Percentiles rank a stretch among this genome's conserved stretches.
Conservation (phyloP, 2,888 invertebrate genomes). For the Nymphalis c-album region DNA sequence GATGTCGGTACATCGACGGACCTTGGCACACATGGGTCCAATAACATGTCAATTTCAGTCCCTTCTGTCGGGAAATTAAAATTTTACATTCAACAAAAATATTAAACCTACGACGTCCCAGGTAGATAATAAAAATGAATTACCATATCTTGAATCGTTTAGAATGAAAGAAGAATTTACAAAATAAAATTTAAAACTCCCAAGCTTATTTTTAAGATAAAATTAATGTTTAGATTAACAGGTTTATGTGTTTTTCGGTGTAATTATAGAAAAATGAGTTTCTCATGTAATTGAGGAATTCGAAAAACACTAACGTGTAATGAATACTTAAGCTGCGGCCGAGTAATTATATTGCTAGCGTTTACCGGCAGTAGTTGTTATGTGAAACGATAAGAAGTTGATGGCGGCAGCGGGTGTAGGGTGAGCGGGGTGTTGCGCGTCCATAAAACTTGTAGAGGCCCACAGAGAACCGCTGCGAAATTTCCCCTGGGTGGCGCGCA, state of each 20-base stretch:
- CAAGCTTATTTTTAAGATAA: background rate
- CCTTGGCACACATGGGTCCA: constrained; percentile 57
- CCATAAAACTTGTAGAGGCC: constrained; percentile 81
- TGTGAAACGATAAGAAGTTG: constrained; percentile 72
- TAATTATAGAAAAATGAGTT: background rate
- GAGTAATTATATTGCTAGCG: constrained; percentile 50
- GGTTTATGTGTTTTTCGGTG: background rate
- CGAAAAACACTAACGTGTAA: constrained; percentile 16
- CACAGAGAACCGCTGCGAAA: constrained; percentile 76
- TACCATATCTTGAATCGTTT: constrained; percentile 71
- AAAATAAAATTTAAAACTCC: background rate
- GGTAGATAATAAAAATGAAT: constrained; percentile 70
- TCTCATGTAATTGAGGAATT: background rate
- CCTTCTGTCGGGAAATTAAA: constrained; percentile 71
- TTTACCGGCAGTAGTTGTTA: constrained; percentile 56
- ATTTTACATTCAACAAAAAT: constrained; percentile 75
- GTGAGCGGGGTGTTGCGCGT: constrained; percentile 63
- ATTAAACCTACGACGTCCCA: constrained; percentile 73
- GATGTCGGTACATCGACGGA: constrained; percentile 13
- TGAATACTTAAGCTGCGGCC: constrained; percentile 30
- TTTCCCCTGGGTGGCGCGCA: constrained; percentile 72
- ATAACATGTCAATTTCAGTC: constrained; percentile 73
- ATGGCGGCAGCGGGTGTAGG: constrained; percentile 48
- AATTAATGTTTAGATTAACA: background rate
- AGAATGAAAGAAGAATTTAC: constrained; percentile 31